Conservation (phyloP, 1,140 invertebrate genomes). For the Drosophila rufa region DNA sequence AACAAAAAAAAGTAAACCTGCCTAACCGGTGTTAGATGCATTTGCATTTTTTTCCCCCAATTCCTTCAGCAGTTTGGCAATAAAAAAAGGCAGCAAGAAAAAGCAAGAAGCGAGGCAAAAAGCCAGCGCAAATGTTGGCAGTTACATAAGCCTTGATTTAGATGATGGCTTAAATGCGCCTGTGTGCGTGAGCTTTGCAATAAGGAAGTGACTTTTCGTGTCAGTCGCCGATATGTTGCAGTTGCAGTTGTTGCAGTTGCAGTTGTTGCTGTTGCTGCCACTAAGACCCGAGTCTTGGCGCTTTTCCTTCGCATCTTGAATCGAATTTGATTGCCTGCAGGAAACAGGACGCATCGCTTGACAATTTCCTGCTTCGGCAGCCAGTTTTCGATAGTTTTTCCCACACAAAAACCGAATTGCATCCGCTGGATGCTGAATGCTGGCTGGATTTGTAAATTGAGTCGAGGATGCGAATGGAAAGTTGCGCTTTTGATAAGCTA, state of each 20-base stretch:
- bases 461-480: slow-evolving; percentile 26
- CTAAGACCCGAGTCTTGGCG: background rate
- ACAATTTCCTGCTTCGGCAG: slow-evolving; percentile 58
- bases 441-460: slow-evolving; percentile 11
- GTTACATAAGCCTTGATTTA: slow-evolving; percentile 82
- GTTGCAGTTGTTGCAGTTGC: slow-evolving; percentile 8
- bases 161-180: slow-evolving; percentile 68
- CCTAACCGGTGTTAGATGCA: slow-evolving; percentile 80
- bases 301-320: slow-evolving; percentile 29
- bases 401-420: slow-evolving; percentile 39
- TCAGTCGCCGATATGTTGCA: slow-evolving; percentile 32
- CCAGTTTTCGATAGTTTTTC: slow-evolving; percentile 50
- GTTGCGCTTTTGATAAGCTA: slow-evolving; percentile 21
- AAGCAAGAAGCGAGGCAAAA: slow-evolving; percentile 43
- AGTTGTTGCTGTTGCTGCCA: slow-evolving; percentile 6
- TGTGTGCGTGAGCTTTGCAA: slow-evolving; percentile 61
- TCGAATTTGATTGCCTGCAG: slow-evolving; percentile 24
- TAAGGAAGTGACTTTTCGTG: slow-evolving; percentile 81
- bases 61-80: slow-evolving; percentile 70
- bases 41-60: slow-evolving; percentile 61
- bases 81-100: slow-evolving; percentile 21
- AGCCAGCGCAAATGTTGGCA: slow-evolving; percentile 46
- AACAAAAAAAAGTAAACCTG: slow-evolving; percentile 63
- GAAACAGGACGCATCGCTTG: slow-evolving; percentile 68
- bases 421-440: slow-evolving; percentile 40